phyloP scores from a whole-genome alignment of 1,140 invertebrate genomes.

The Leptopilina clavipes region DNA sequence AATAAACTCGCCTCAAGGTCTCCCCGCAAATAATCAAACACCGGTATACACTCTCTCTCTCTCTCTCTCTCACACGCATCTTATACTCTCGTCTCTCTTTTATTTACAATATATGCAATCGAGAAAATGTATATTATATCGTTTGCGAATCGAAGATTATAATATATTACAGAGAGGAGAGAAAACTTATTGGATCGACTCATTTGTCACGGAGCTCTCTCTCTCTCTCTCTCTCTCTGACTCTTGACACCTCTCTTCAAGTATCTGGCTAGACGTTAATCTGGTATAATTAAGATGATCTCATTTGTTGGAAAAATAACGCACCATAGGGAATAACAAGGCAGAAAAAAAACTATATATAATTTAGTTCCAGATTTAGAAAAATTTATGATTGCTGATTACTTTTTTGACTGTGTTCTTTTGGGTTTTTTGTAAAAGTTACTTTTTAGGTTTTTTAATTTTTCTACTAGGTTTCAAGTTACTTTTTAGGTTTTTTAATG shows the following conservation, averaged over 20 bases:
- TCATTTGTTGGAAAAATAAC: not conserved
- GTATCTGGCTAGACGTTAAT: constrained; percentile 15
- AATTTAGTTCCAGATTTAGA: too few species aligned
- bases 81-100: constrained; percentile 36
- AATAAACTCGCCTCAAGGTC: constrained; percentile 57
- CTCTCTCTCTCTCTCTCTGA: too few species aligned
- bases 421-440: too few species aligned
- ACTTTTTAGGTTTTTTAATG: too few species aligned
- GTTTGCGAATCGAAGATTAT: constrained; percentile 9
- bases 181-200: not conserved
- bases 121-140: constrained; percentile 33
- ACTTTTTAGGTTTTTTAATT: too few species aligned
- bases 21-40: constrained; percentile 55
- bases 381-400: too few species aligned
- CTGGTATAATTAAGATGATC: constrained; percentile 4
- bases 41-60: constrained; percentile 43
- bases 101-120: constrained; percentile 50
- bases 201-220: not conserved
- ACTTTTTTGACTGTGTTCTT: too few species aligned
- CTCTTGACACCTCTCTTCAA: constrained; percentile 16
- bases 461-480: too few species aligned
- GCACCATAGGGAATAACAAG: not conserved
- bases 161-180: not conserved
- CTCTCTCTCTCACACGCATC: not conserved
- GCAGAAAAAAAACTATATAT: not conserved